Percentiles rank a stretch among this genome's conserved stretches.
Evolutionary conservation across 92 coral and sea anemone genomes (phyloP).

Genomic region (Zoanthus sociatus): DNA sequence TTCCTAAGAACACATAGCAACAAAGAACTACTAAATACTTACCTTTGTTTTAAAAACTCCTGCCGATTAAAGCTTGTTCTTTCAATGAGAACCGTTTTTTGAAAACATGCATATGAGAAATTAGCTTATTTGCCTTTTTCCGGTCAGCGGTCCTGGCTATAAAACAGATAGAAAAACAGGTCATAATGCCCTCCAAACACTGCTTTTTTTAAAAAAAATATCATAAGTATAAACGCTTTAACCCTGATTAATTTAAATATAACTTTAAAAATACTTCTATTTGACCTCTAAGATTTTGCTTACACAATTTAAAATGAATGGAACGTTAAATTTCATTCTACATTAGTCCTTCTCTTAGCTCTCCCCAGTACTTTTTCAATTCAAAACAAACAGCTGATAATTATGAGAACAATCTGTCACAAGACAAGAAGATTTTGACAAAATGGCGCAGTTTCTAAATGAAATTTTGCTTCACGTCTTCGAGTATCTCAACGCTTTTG

Average conservation of each 20-base stretch:
- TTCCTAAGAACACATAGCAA: neutral
- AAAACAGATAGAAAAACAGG: neutral
- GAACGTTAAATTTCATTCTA: constrained; percentile 27
- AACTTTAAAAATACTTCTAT: neutral
- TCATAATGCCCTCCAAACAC: neutral
- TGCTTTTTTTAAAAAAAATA: neutral
- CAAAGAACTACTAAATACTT: neutral
- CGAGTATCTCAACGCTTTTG: constrained; percentile 79
- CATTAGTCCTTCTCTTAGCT: neutral
- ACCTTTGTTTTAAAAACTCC: neutral
- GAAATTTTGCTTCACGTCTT: constrained; percentile 94
- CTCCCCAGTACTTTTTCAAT: constrained; percentile 27
- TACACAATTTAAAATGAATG: neutral
- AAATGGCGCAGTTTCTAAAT: constrained; percentile 81
- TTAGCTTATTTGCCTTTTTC: neutral
- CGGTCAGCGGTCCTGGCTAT: constrained; percentile 32
- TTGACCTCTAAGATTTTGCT: neutral
- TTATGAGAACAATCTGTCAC: neutral
- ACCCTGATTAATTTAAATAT: neutral
- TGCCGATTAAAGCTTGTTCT: neutral
- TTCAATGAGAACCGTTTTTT: neutral
- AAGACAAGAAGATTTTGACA: neutral
- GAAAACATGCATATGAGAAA: no score
- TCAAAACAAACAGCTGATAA: constrained; percentile 27
- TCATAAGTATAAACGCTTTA: neutral